phyloP scores from a whole-genome alignment of 1,140 invertebrate genomes.

The Anthonomus grandis region DNA sequence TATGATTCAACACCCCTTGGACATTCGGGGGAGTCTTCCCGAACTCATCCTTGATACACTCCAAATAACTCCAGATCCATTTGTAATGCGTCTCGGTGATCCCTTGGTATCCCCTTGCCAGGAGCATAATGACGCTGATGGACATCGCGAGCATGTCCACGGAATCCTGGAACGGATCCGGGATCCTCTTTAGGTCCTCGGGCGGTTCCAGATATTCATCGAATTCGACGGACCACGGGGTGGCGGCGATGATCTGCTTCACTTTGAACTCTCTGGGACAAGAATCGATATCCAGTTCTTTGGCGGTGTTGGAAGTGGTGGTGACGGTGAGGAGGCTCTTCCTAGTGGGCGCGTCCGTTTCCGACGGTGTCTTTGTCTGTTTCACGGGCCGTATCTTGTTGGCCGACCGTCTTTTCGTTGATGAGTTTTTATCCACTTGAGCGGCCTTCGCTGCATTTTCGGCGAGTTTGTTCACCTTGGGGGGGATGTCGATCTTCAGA shows the following conservation, averaged over 20 bases:
- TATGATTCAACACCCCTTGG: conserved; percentile 33
- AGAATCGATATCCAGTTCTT: conserved; percentile 3
- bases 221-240: conserved; percentile 22
- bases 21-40: conserved; percentile 31
- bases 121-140: conserved; percentile 34
- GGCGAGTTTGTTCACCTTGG: background rate
- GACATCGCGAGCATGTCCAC: conserved; percentile 32
- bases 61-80: conserved; percentile 31
- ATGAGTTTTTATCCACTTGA: background rate
- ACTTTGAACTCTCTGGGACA: conserved; percentile 17
- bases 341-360: background rate
- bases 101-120: conserved; percentile 21
- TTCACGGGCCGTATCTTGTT: too few relatives aligned
- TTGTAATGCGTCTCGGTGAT: conserved; percentile 23
- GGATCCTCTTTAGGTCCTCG: conserved; percentile 7
- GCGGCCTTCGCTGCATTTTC: conserved; percentile 4
- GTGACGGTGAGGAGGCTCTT: conserved; percentile 11
- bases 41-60: conserved; percentile 33
- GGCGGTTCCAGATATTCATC: conserved; percentile 13
- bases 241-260: conserved; percentile 16
- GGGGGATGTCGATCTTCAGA: conserved; percentile 5
- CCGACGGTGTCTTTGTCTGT: background rate
- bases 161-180: conserved; percentile 27
- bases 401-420: too few relatives aligned
- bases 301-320: background rate